Evolutionary conservation across 2,113 vertebrate genomes (phyloP).

Genomic region (Galeopterus variegatus): DNA sequence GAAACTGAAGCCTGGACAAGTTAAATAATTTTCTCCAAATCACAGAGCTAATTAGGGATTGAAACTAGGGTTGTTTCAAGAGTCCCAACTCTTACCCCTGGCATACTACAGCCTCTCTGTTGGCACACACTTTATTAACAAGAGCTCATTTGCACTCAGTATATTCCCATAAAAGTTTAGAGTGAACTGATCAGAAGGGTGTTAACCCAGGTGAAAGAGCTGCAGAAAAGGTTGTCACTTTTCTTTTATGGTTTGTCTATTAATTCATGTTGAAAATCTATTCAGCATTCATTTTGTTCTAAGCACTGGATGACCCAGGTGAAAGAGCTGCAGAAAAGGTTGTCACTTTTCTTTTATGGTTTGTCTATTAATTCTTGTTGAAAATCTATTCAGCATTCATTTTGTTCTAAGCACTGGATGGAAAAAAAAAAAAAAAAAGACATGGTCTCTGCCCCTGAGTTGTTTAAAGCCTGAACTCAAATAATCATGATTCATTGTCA

Average conservation of each 20-base stretch:
- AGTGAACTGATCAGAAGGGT: background rate
- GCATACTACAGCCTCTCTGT: background rate
- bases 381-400: background rate
- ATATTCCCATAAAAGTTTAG: background rate
- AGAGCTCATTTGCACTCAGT: background rate
- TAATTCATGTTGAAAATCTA: background rate
- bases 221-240: background rate
- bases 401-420: slow-evolving; percentile 32
- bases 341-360: background rate
- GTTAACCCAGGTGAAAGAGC: background rate
- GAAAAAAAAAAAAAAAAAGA: background rate
- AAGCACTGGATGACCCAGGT: background rate
- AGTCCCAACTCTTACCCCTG: background rate
- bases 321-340: background rate
- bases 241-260: background rate
- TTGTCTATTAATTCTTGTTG: background rate
- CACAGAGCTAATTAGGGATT: background rate
- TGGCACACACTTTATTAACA: background rate
- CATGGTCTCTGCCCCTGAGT: background rate
- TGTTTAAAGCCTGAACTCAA: background rate
- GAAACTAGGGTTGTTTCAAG: background rate
- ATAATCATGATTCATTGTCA: background rate
- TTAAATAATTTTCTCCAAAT: slow-evolving; percentile 6
- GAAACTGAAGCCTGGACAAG: slow-evolving; percentile 40
- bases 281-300: slow-evolving; percentile 24